Percentiles rank a stretch among this genome's conserved stretches.
Conservation (phyloP, 1,140 invertebrate genomes). For the Zaprionus camerounensis region DNA sequence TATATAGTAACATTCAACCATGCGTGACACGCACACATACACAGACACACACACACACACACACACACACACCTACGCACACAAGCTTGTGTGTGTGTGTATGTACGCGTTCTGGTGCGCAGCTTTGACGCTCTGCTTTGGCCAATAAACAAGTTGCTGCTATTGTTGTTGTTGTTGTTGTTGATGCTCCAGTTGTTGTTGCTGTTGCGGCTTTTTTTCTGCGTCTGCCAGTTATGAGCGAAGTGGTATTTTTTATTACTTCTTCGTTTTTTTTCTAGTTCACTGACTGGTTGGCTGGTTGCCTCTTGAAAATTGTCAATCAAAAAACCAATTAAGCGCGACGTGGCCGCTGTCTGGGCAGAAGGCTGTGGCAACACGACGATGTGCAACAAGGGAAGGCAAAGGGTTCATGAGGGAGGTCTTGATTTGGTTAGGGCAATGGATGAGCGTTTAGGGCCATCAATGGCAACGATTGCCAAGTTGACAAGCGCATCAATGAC, state of each 20-base stretch:
- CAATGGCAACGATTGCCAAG: constrained; percentile 27
- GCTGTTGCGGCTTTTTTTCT: constrained; percentile 26
- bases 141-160: constrained; percentile 59
- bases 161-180: constrained; percentile 32
- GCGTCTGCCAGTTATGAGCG: constrained; percentile 70
- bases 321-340: constrained; percentile 84
- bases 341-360: constrained; percentile 46
- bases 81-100: constrained; percentile 1
- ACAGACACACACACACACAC: constrained; percentile 3
- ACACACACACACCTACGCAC: not conserved
- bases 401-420: not conserved
- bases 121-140: constrained; percentile 39
- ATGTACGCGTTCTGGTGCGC: constrained; percentile 17
- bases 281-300: constrained; percentile 25
- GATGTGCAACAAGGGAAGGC: not conserved
- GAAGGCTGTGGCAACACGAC: constrained; percentile 17
- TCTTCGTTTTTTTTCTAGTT: constrained; percentile 11
- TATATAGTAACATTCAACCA: constrained; percentile 1
- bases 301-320: constrained; percentile 81
- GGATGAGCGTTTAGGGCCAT: constrained; percentile 41
- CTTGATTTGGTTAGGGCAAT: constrained; percentile 25
- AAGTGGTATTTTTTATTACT: constrained; percentile 17
- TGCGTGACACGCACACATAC: not conserved
- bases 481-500: constrained; percentile 33
- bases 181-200: constrained; percentile 24